These are phyloP conservation scores for Catagonus wagneri DNA, from an alignment of 2,113 vertebrate genomes.

Conservation along the genomic window DNA sequence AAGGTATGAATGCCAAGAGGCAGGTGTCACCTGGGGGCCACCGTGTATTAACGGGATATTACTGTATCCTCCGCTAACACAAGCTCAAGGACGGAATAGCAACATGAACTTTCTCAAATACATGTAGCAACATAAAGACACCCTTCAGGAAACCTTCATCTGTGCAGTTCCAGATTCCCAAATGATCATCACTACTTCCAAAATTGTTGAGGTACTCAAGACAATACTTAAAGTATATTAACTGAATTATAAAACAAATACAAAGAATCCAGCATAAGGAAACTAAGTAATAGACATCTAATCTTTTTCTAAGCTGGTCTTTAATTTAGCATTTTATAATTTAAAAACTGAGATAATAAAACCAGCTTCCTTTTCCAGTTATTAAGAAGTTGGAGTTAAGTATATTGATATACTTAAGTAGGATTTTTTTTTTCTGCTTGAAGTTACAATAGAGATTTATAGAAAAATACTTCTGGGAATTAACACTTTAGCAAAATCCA, in stretches of 20 bases:
- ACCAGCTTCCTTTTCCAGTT: neutral
- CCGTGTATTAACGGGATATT: neutral
- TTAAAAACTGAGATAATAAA: neutral
- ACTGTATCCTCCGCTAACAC: neutral
- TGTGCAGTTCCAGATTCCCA: neutral
- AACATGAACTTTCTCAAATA: neutral
- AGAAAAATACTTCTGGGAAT: neutral
- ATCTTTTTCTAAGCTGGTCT: neutral
- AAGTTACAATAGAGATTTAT: neutral
- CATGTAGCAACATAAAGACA: neutral
- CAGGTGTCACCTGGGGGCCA: neutral
- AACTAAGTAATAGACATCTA: neutral
- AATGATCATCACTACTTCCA: neutral
- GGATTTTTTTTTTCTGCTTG: neutral
- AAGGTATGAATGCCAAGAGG: neutral
- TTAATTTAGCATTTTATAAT: constrained; percentile 41
- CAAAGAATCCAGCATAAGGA: constrained; percentile 79
- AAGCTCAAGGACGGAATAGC: neutral
- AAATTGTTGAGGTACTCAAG: neutral
- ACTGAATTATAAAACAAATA: constrained; percentile 44
- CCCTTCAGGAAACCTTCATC: neutral
- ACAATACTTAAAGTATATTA: neutral
- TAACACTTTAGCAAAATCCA: neutral
- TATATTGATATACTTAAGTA: neutral
- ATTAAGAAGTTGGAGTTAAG: neutral